Base-by-base conservation (phyloP, 2,888 invertebrate species). In the Melanotus villosus region DNA sequence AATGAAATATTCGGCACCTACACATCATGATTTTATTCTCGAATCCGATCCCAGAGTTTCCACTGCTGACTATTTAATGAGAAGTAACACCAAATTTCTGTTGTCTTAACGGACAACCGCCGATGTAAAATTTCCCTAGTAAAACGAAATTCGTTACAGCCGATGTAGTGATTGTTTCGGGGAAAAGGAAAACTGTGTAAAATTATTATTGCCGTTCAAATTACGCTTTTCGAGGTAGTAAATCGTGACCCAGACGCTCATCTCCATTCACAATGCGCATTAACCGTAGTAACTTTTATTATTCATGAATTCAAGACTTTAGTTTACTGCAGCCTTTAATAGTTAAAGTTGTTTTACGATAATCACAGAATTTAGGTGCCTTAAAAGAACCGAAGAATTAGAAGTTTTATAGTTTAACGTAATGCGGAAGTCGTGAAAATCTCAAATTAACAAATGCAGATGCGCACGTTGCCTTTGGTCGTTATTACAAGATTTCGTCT, bases 281-380 rank as follows among this genome's bases (percentile, higher is more conserved):
- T 62, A 71, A 62, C 54, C 65, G 57, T 73, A 62, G 52, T 59
- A 66, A 70, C 63, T 73, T 74, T 74, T 73, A 74, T 73, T 74
- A 73, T 74, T 73, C 74, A 74, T 73, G 65, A 67, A 64, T 65
- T 72, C 54, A 58, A 62, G 60, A 58, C 67, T 63, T n/a, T 67
- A 47, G 43, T 57, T 62, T 60, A 65, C 52, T 65, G 43, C 66
- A 59, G 45, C 54, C 30, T 62, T 71, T 72, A 69, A 72, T 70
- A 67, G 69, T 67, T 62, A 67, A 70, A 73, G 68, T 70, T 72
- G 65, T 69, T 74, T 74, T 74, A 74, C 74, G 72, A 72, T 72
- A 70, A 72, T 72, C 72, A 66, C 67, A 50, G 64, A 74, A 66
- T 72, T 74, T 69, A 70, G 63, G 34, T 65, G 60, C 69, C 57